Conservation (phyloP, 2,113 vertebrate species). For the Tautogolabrus adspersus region DNA sequence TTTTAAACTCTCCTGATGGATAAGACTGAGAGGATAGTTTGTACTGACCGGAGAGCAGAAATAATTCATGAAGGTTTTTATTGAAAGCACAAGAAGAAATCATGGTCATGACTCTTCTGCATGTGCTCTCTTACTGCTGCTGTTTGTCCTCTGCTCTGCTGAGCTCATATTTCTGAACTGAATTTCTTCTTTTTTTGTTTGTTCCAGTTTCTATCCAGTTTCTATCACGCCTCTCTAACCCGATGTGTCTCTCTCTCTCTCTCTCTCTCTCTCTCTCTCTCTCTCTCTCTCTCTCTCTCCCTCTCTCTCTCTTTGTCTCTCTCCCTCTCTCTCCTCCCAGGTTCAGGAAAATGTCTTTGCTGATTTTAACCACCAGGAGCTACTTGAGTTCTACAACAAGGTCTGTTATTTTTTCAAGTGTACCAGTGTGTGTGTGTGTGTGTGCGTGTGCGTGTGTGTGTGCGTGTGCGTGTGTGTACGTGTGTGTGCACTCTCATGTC, state of each 20-base stretch:
- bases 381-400: slow-evolving; percentile 98
- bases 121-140: slow-evolving; percentile 32
- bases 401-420: slow-evolving; percentile 73
- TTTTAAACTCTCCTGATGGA: slow-evolving; percentile 72
- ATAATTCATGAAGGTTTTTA: slow-evolving; percentile 80
- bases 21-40: slow-evolving; percentile 47
- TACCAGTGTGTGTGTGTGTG: not conserved
- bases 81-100: slow-evolving; percentile 55
- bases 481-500: not conserved
- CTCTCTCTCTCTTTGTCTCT: slow-evolving; percentile 45
- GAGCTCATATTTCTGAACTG: slow-evolving; percentile 1
- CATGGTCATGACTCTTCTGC: slow-evolving; percentile 27
- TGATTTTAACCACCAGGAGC: slow-evolving; percentile 93
- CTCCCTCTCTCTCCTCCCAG: slow-evolving; percentile 77
- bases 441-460: not conserved
- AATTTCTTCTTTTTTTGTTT: slow-evolving; percentile 16
- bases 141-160: slow-evolving; percentile 11
- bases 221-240: not conserved
- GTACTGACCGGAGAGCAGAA: slow-evolving; percentile 51
- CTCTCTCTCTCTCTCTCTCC: not conserved
- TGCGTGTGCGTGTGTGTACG: not conserved
- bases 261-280: too few species aligned
- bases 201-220: not conserved
- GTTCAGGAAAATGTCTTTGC: slow-evolving; percentile 90
- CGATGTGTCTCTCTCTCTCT: not conserved